A percentile compares a stretch with the other conserved stretches of the same genome.
Conservation (phyloP, 2,113 vertebrate genomes). For the Corythaixoides concolor region DNA sequence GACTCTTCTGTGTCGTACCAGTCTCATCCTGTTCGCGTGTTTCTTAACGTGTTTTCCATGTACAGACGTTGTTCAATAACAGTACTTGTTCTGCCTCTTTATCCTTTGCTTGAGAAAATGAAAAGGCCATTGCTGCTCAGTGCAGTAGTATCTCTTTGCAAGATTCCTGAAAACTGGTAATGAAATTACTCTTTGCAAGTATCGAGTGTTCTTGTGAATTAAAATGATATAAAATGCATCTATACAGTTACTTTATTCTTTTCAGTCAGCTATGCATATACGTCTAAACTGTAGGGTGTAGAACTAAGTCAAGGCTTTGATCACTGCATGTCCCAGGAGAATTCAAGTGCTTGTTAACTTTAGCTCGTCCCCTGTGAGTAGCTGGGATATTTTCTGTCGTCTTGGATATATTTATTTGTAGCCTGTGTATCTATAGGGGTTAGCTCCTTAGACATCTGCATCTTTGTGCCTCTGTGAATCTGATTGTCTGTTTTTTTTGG, state of each 20-base stretch:
- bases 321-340: accelerated
- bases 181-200: not conserved
- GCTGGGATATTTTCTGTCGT: not conserved
- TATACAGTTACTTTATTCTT: not conserved
- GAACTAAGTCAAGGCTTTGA: not conserved
- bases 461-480: not conserved
- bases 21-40: not conserved
- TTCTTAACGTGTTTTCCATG: not conserved
- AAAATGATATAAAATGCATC: not conserved
- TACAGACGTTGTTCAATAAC: not conserved
- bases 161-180: not conserved
- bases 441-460: not conserved
- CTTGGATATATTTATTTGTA: not conserved
- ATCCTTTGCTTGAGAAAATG: not conserved
- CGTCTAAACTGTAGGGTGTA: not conserved
- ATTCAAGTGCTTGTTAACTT: not conserved
- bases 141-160: not conserved
- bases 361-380: not conserved
- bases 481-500: not conserved
- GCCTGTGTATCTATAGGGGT: not conserved
- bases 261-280: not conserved
- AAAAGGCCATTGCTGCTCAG: not conserved
- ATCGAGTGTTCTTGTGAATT: not conserved
- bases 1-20: not conserved
- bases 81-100: not conserved